These are phyloP conservation scores for Toxotes lorentzi DNA, from an alignment of 2,797 vertebrate genomes.

Conservation along the genomic window DNA sequence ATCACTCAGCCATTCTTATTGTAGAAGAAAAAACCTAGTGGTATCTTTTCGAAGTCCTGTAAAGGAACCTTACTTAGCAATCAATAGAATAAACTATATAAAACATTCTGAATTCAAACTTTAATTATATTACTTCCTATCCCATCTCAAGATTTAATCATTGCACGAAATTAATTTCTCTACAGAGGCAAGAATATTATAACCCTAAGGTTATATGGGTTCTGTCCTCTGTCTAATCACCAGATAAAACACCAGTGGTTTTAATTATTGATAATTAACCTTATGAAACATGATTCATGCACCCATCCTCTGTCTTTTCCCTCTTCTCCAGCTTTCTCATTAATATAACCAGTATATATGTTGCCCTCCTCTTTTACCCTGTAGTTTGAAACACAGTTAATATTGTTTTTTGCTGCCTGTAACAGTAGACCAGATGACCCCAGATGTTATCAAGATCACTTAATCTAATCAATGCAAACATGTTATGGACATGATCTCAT, in stretches of 20 bases:
- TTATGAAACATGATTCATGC: conserved; percentile 51
- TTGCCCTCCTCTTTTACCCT: conserved; percentile 5
- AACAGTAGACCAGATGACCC: conserved; percentile 9
- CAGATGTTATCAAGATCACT: conserved; percentile 34
- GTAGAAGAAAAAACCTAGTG: not conserved
- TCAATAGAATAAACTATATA: conserved; percentile 35
- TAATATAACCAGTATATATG: conserved; percentile 12
- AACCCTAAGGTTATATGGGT: conserved; percentile 49
- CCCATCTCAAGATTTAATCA: conserved; percentile 53
- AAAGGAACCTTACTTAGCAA: conserved; percentile 34
- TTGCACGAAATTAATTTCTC: conserved; percentile 55
- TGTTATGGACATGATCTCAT: conserved; percentile 38
- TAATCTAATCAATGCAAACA: conserved; percentile 45
- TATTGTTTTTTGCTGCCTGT: not conserved
- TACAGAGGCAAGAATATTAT: conserved; percentile 41
- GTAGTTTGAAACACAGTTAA: not conserved
- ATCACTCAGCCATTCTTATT: conserved; percentile 6
- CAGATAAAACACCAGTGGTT: conserved; percentile 54
- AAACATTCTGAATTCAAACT: conserved; percentile 43
- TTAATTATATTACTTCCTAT: conserved; percentile 46
- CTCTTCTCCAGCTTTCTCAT: conserved; percentile 19
- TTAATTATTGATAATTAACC: conserved; percentile 70
- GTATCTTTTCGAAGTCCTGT: conserved; percentile 13
- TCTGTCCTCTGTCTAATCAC: conserved; percentile 50
- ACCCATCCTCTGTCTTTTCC: conserved; percentile 6